Evolutionary conservation across 1,140 invertebrate genomes (phyloP).

Genomic region (Diorhabda elongata): DNA sequence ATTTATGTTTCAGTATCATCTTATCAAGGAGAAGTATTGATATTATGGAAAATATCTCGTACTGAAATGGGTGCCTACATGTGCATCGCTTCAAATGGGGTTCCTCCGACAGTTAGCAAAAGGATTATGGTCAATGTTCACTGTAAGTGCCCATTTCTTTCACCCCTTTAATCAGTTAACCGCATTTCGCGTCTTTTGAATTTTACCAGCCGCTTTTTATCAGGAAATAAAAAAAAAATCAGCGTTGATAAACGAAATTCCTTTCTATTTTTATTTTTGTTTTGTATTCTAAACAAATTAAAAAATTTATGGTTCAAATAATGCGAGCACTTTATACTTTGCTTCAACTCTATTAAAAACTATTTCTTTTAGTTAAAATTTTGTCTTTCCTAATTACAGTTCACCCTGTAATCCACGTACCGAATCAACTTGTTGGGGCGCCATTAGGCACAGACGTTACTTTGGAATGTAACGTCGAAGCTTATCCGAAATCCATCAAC

Average conservation of each 20-base stretch:
- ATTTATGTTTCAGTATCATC: constrained; percentile 55
- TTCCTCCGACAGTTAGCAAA: constrained; percentile 66
- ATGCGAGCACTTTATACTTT: too few relatives aligned
- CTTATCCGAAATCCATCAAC: constrained; percentile 83
- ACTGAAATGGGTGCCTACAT: constrained; percentile 76
- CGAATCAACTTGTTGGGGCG: constrained; percentile 83
- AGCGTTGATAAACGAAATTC: too few relatives aligned
- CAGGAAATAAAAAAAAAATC: too few relatives aligned
- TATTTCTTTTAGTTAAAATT: not conserved
- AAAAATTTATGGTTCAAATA: too few relatives aligned
- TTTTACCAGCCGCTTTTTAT: constrained; percentile 5
- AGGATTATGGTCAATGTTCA: constrained; percentile 65
- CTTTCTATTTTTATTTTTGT: too few relatives aligned
- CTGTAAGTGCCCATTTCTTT: constrained; percentile 65
- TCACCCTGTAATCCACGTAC: constrained; percentile 81
- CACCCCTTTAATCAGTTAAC: not conserved
- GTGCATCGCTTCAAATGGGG: constrained; percentile 64
- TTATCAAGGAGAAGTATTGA: constrained; percentile 72
- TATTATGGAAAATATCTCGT: constrained; percentile 73
- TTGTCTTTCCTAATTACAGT: constrained; percentile 54
- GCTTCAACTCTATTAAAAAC: not conserved
- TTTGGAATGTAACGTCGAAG: constrained; percentile 85
- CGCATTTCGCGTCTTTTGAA: not conserved
- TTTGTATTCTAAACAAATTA: too few relatives aligned
- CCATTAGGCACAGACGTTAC: constrained; percentile 82